Evolutionary conservation across 2,797 vertebrate genomes (phyloP).

Genomic region (Microctenopoma stevenorrisi): DNA sequence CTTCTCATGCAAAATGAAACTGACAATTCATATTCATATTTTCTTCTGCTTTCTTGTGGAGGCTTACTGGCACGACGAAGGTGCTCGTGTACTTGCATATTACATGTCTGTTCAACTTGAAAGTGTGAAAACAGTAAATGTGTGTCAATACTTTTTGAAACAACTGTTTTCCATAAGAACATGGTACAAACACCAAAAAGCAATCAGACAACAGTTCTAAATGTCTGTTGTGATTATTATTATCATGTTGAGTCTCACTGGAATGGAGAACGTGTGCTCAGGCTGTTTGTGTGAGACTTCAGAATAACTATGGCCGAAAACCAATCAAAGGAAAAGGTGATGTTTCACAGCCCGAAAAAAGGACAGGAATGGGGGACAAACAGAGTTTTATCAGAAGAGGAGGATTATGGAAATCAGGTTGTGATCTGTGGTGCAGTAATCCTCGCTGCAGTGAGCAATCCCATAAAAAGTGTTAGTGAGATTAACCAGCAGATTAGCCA

Average conservation of each 20-base stretch:
- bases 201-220: slow-evolving; percentile 13
- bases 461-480: slow-evolving; percentile 83
- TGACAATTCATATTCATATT: too few relatives aligned
- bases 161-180: too few relatives aligned
- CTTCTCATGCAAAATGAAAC: too few relatives aligned
- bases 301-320: slow-evolving; percentile 15
- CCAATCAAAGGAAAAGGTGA: slow-evolving; percentile 47
- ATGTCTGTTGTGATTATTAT: slow-evolving; percentile 29
- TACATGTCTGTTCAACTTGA: too few relatives aligned
- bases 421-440: slow-evolving; percentile 79
- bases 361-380: slow-evolving; percentile 58
- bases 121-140: too few relatives aligned
- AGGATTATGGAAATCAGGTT: slow-evolving; percentile 82
- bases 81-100: too few relatives aligned
- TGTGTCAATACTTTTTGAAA: too few relatives aligned
- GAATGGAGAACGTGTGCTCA: slow-evolving; percentile 9
- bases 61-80: too few relatives aligned
- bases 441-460: slow-evolving; percentile 74
- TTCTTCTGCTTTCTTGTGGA: too few relatives aligned
- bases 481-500: slow-evolving; percentile 82
- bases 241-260: slow-evolving; percentile 5
- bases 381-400: slow-evolving; percentile 75
- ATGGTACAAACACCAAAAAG: slow-evolving; percentile 6
- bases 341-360: slow-evolving; percentile 60
- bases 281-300: not conserved